Evolutionary conservation across 2,113 vertebrate genomes (phyloP).

Genomic region (Oryctolagus cuniculus): DNA sequence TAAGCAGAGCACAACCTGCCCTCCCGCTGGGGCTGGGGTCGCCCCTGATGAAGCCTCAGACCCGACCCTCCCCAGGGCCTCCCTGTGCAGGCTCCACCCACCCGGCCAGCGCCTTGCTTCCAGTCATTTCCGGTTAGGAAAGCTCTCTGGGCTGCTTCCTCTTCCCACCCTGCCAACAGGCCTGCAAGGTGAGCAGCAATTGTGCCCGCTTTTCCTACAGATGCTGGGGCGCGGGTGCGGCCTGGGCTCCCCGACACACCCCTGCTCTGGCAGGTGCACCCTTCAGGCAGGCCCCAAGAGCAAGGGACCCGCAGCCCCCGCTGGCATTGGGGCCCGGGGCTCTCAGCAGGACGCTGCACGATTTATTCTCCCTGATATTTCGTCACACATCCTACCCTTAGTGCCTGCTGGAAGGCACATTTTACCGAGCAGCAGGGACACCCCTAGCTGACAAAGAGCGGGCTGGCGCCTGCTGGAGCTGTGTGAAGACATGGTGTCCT

Average conservation of each 20-base stretch:
- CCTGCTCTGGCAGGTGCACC: background rate
- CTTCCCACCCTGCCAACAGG: background rate
- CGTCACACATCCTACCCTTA: background rate
- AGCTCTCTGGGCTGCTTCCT: background rate
- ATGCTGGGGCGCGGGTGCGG: background rate
- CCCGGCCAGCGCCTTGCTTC: background rate
- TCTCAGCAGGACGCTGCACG: background rate
- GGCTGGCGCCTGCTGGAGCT: background rate
- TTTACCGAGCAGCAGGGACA: background rate
- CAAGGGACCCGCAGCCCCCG: background rate
- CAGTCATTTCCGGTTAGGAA: background rate
- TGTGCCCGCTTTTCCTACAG: fast-evolving
- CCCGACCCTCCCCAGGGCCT: background rate
- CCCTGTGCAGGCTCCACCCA: fast-evolving
- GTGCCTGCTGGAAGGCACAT: background rate
- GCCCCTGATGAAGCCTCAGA: fast-evolving
- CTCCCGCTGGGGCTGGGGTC: background rate
- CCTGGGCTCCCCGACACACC: background rate
- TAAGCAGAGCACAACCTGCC: too few species aligned
- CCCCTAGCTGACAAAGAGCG: background rate
- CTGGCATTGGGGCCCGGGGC: background rate
- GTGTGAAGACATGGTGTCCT: background rate
- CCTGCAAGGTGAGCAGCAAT: background rate
- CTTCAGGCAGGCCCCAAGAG: background rate
- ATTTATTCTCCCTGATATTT: background rate